phyloP scores from a whole-genome alignment of 64 coral and sea anemone genomes.

The Stylophora pistillata region DNA sequence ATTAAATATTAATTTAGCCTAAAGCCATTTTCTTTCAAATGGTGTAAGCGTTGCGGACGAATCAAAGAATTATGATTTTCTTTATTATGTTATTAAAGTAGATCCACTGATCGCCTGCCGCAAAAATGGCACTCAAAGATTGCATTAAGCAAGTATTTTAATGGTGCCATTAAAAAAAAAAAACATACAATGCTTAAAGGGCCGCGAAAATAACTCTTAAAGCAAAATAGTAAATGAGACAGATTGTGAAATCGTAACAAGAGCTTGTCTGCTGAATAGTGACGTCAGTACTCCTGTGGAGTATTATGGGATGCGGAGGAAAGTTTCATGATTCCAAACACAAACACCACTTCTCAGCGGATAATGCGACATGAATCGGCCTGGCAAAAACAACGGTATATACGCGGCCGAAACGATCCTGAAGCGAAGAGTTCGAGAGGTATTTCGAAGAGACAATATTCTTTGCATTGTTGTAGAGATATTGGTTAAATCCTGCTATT shows the following conservation, averaged over 20 bases:
- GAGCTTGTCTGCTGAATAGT: not conserved
- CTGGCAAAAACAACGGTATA: conserved; percentile 65
- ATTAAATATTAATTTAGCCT: too few species aligned
- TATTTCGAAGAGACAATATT: not conserved
- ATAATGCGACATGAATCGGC: conserved; percentile 61
- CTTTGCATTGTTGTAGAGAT: not conserved
- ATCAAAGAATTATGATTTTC: too few species aligned
- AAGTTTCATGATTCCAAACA: conserved; percentile 29
- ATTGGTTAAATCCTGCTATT: not conserved
- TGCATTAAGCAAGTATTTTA: too few species aligned
- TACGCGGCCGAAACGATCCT: conserved; percentile 85
- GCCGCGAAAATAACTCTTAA: too few species aligned
- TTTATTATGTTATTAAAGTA: too few species aligned
- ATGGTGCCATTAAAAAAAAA: too few species aligned
- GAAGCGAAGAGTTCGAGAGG: conserved; percentile 71
- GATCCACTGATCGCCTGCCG: too few species aligned
- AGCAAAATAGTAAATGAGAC: not conserved
- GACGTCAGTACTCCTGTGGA: not conserved
- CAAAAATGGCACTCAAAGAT: too few species aligned
- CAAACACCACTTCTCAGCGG: conserved; percentile 24
- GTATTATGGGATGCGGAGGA: conserved; percentile 27
- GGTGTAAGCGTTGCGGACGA: too few species aligned
- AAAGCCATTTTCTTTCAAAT: too few species aligned
- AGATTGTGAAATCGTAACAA: not conserved
- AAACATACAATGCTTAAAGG: too few species aligned